phyloP scores from a whole-genome alignment of 1,140 invertebrate species.

The Microplitis demolitor region DNA sequence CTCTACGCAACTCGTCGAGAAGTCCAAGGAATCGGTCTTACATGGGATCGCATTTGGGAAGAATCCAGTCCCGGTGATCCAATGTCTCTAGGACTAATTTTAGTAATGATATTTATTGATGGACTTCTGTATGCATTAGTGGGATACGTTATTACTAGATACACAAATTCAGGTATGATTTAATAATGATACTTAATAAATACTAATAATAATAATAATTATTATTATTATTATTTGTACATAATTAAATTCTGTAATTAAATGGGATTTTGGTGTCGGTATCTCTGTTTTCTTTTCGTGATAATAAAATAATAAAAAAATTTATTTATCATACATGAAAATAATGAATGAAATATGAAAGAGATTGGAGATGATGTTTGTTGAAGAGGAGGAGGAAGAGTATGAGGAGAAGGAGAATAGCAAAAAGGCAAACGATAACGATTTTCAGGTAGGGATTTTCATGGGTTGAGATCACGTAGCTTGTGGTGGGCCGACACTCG shows the following conservation, averaged over 20 bases:
- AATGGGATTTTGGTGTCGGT: neutral
- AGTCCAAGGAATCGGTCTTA: constrained; percentile 62
- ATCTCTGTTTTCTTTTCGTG: neutral
- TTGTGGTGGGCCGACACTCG: constrained; percentile 52
- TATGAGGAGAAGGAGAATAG: neutral
- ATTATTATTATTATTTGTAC: too few relatives aligned
- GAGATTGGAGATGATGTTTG: neutral
- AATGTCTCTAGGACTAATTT: constrained; percentile 60
- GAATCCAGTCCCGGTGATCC: constrained; percentile 56
- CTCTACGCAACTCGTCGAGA: constrained; percentile 66
- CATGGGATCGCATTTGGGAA: constrained; percentile 60
- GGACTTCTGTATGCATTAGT: constrained; percentile 52
- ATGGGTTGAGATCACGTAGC: constrained; percentile 52
- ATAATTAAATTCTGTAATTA: too few relatives aligned
- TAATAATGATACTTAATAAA: neutral
- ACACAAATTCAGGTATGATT: constrained; percentile 51
- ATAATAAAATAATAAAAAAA: neutral
- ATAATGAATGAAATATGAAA: neutral
- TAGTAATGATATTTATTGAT: constrained; percentile 49
- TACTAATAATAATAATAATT: too few relatives aligned
- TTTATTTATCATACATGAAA: neutral
- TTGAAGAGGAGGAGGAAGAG: constrained; percentile 4
- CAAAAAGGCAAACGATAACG: neutral
- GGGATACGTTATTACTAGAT: constrained; percentile 48
- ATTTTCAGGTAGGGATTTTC: constrained; percentile 53